Base-by-base conservation (phyloP, 2,888 invertebrate genomes). In the Rhopalosiphum nymphaeae region DNA sequence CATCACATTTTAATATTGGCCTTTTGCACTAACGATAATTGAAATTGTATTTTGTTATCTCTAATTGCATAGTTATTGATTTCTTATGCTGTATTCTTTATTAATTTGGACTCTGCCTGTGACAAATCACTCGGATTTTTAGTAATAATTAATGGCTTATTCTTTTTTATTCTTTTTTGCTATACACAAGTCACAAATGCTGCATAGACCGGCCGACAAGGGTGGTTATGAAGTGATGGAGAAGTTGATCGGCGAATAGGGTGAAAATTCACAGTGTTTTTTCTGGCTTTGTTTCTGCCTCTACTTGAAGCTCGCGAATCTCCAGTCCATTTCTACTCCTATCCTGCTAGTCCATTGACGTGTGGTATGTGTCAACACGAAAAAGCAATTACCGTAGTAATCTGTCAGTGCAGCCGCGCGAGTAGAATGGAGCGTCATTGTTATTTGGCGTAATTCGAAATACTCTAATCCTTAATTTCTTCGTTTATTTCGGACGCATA, bases 381-480 rank as follows among this genome's bases (percentile, higher is more conserved):
- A 94, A 94, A 94, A 91, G 86, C 94, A 94, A 94, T 94, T 94
- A 94, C 44, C 61, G 86, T 29, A 29, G 90, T 94, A 67, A 94
- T 94, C 94, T 67, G 86, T 94, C 90, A 91, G 67, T 85, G 56
- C 36, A 61, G 36, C n/a, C 57, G 36, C 42, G 29, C 5, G 29
- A 56, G 53, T 56, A 84, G 56, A n/a, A 57, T 36, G 21, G 56
- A 56, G 29, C n/a, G 42, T 42, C 84, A 56, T 56, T 91, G 91
- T 91, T 91, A 56, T 91, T 91, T 29, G 53, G 53, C 42, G 84
- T 56, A 10, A 84, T 56, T 85, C 29, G n/a, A 56, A 84, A 21
- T 36, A 56, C 44, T 25, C 57, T 42, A 21, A 91, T 26, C 84
- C 91, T 57, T 86, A 91, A 86, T 44, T 91, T 85, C n/a, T 91